Evolutionary conservation across 2,888 invertebrate species (phyloP).

Genomic region (Ophioninae sp.): DNA sequence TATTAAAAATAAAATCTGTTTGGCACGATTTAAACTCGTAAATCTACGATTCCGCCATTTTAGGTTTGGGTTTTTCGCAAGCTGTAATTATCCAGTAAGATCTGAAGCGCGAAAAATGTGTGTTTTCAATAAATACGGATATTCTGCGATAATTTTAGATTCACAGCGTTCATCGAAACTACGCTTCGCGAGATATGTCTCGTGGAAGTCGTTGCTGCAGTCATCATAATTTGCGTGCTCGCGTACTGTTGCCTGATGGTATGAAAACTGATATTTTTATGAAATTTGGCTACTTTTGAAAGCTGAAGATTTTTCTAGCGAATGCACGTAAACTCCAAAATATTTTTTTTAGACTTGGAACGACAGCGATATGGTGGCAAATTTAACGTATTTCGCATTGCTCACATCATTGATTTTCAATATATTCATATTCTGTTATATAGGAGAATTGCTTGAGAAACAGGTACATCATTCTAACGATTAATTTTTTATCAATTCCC

Average conservation of each 20-base stretch:
- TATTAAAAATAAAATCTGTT: background rate
- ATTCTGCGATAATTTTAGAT: slow-evolving; percentile 62
- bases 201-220: slow-evolving; percentile 73
- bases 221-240: slow-evolving; percentile 74
- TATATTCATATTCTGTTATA: slow-evolving; percentile 62
- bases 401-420: slow-evolving; percentile 59
- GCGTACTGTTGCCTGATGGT: slow-evolving; percentile 75
- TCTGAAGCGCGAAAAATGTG: background rate
- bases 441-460: slow-evolving; percentile 57
- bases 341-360: slow-evolving; percentile 51
- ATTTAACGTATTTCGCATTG: slow-evolving; percentile 45
- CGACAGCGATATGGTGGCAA: slow-evolving; percentile 39
- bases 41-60: too few relatives aligned
- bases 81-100: background rate
- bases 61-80: slow-evolving; percentile 51
- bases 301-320: background rate
- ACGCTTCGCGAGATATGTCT: slow-evolving; percentile 73
- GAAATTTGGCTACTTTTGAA: background rate
- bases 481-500: background rate
- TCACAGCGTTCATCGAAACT: slow-evolving; percentile 69
- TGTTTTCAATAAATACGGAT: background rate
- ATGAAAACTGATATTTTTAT: slow-evolving; percentile 12
- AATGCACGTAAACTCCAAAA: background rate
- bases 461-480: slow-evolving; percentile 1
- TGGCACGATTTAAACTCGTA: background rate